Conservation (phyloP, 2,113 vertebrate genomes). For the Rhodinocichla rosea region DNA sequence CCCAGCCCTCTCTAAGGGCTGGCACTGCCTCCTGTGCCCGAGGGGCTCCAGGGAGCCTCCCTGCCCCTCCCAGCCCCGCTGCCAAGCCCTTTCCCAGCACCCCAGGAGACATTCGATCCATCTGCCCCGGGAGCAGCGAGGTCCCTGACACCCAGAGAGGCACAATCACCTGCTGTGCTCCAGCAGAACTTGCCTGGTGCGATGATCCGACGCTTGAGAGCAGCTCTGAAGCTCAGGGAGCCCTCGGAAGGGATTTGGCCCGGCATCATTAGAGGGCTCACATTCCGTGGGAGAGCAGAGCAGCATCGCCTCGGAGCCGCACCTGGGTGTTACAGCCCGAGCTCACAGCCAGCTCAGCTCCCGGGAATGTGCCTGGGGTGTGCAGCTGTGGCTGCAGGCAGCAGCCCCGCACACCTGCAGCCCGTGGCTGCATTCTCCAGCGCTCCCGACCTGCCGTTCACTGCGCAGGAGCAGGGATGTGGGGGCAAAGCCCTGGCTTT, state of each 20-base stretch:
- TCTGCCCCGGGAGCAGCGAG: fast-evolving
- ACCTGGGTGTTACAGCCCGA: background rate
- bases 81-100: background rate
- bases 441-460: background rate
- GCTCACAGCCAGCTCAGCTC: background rate
- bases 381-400: background rate
- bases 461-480: background rate
- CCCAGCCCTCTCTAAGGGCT: too few species aligned
- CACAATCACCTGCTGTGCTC: background rate
- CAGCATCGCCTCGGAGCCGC: background rate
- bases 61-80: background rate
- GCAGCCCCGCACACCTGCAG: background rate
- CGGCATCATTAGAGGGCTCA: background rate
- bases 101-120: fast-evolving
- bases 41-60: background rate
- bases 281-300: background rate
- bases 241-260: background rate
- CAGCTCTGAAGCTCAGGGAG: background rate
- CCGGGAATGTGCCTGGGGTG: background rate
- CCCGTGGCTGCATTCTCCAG: background rate
- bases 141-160: background rate
- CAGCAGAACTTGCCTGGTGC: background rate
- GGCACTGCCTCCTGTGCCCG: too few species aligned
- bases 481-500: background rate
- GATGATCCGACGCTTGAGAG: background rate